Conservation (phyloP, 2,113 vertebrate species). For the Xiphophorus maculatus region DNA sequence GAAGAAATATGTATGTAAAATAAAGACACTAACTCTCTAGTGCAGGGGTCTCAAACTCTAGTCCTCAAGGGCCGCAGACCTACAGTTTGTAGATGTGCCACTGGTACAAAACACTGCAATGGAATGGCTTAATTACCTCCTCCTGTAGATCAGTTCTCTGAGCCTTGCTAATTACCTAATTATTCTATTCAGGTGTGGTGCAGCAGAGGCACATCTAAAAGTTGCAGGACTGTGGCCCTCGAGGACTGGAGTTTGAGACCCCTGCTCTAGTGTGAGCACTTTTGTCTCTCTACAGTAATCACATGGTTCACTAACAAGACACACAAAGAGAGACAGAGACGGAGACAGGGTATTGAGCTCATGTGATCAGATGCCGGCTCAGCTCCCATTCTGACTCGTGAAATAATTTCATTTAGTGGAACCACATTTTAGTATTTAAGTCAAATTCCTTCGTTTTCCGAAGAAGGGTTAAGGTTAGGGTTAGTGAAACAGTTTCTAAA, state of each 20-base stretch:
- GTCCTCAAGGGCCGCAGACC: too few relatives aligned
- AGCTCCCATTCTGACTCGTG: conserved; percentile 9
- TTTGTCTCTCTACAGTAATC: conserved; percentile 42
- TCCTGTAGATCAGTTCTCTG: too few relatives aligned
- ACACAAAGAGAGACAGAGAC: conserved; percentile 17
- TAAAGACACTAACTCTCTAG: conserved; percentile 39
- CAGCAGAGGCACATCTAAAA: too few relatives aligned
- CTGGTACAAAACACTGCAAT: too few relatives aligned
- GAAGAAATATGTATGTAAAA: conserved; percentile 36
- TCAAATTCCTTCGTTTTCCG: conserved; percentile 2
- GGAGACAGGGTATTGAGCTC: conserved; percentile 9
- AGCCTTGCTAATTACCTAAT: too few relatives aligned
- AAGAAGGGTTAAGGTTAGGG: not conserved
- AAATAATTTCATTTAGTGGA: not conserved
- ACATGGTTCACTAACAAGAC: conserved; percentile 48
- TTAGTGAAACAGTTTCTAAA: not conserved
- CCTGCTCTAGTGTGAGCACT: conserved; percentile 15
- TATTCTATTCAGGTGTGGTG: too few relatives aligned
- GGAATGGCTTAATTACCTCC: too few relatives aligned
- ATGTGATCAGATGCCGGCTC: conserved; percentile 39
- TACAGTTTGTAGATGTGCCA: too few relatives aligned
- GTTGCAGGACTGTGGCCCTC: too few relatives aligned
- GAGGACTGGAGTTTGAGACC: too few relatives aligned
- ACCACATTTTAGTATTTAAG: not conserved
- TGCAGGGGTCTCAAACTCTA: too few relatives aligned